Percentiles rank a stretch among this genome's conserved stretches.
phyloP scores from a whole-genome alignment of 1,140 invertebrate species.

The Palaemon carinicauda region DNA sequence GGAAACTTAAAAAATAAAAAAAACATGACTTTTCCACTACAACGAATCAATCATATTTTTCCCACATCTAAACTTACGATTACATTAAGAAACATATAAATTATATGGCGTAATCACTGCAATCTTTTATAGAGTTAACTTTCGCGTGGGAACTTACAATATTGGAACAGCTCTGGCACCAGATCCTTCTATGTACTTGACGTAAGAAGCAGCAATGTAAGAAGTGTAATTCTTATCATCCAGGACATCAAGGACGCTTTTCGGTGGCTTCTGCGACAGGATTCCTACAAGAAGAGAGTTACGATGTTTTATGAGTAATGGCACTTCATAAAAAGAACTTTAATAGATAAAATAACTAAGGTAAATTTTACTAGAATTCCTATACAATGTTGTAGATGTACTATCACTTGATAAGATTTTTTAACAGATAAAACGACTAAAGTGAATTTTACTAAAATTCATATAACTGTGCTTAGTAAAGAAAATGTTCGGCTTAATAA shows the following conservation, averaged over 20 bases:
- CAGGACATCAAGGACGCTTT: neutral
- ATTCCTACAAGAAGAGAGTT: neutral
- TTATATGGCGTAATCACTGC: too few species aligned
- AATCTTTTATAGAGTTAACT: too few species aligned
- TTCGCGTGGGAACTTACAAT: neutral
- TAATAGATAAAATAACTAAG: neutral
- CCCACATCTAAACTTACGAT: too few species aligned
- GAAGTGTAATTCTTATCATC: constrained; percentile 55
- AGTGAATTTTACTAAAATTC: neutral
- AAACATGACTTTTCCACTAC: too few species aligned
- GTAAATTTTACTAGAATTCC: neutral
- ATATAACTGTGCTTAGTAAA: neutral
- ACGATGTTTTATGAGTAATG: too few species aligned
- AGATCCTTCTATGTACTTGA: constrained; percentile 5
- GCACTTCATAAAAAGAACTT: too few species aligned
- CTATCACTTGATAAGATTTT: too few species aligned
- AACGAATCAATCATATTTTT: too few species aligned
- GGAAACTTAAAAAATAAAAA: too few species aligned
- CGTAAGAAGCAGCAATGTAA: constrained; percentile 83
- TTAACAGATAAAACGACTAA: neutral
- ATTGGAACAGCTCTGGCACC: neutral
- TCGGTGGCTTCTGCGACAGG: neutral
- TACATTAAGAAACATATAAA: too few species aligned
- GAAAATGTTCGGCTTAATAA: too few species aligned
- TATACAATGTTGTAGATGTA: too few species aligned